phyloP scores from a whole-genome alignment of 1,140 invertebrate species.

The Magallana angulata region DNA sequence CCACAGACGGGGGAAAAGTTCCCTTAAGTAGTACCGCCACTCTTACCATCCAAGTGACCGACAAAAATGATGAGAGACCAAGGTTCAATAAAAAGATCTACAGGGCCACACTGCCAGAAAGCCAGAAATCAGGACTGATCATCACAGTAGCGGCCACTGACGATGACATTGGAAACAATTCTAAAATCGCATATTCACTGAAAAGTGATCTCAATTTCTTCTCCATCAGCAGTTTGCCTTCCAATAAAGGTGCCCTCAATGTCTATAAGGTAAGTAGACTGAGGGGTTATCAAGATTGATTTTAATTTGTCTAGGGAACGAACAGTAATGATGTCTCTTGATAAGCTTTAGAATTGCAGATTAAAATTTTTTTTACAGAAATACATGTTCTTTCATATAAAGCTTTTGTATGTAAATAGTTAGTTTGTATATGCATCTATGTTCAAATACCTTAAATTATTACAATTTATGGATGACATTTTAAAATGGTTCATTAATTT shows the following conservation, averaged over 20 bases:
- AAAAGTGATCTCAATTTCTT: slow-evolving; percentile 64
- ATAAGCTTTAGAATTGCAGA: too few species aligned
- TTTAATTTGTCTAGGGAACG: too few species aligned
- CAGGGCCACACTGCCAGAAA: slow-evolving; percentile 66
- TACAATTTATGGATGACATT: background rate
- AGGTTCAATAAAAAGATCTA: slow-evolving; percentile 68
- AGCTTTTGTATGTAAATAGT: too few species aligned
- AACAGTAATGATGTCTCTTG: too few species aligned
- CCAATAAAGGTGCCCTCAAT: slow-evolving; percentile 69
- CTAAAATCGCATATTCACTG: slow-evolving; percentile 67
- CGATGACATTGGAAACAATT: slow-evolving; percentile 71
- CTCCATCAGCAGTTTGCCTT: slow-evolving; percentile 64
- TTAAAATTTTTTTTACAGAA: too few species aligned
- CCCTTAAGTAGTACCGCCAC: slow-evolving; percentile 79
- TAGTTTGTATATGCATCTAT: too few species aligned
- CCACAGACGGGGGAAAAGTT: slow-evolving; percentile 91
- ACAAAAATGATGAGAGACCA: slow-evolving; percentile 65
- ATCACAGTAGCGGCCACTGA: slow-evolving; percentile 69
- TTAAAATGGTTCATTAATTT: too few species aligned
- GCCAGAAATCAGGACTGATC: slow-evolving; percentile 66
- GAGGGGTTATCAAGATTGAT: too few species aligned
- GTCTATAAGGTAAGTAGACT: slow-evolving; percentile 63
- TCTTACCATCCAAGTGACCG: slow-evolving; percentile 87
- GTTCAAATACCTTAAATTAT: slow-evolving; percentile 30
- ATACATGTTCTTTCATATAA: too few species aligned